Conservation (phyloP, 2,113 vertebrate species). For the Xenotilapia leptura region DNA sequence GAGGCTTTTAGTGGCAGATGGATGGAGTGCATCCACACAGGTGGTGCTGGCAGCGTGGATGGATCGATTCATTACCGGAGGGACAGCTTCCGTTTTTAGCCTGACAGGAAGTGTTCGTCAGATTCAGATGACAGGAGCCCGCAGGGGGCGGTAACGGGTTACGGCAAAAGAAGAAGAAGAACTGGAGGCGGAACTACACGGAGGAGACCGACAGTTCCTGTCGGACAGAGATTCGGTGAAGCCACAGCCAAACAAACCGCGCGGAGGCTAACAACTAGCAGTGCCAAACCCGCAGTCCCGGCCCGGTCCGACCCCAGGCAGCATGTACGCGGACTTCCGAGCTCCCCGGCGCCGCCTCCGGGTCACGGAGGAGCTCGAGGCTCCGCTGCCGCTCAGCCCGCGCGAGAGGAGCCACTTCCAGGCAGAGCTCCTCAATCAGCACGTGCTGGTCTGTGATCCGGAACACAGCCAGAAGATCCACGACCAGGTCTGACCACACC, state of each 20-base stretch:
- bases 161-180: neutral
- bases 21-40: neutral
- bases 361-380: constrained; percentile 73
- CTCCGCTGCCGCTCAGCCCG: constrained; percentile 71
- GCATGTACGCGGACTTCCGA: constrained; percentile 75
- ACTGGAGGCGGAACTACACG: neutral
- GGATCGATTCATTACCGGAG: neutral
- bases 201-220: neutral
- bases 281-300: neutral
- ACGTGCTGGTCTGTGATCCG: constrained; percentile 74
- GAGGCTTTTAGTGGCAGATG: neutral
- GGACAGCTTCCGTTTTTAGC: neutral
- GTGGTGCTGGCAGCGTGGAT: neutral
- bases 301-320: too few relatives aligned
- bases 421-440: constrained; percentile 80
- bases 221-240: neutral
- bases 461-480: constrained; percentile 81
- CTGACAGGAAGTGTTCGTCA: neutral
- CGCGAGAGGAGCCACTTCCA: constrained; percentile 37
- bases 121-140: neutral
- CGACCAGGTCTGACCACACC: constrained; percentile 66
- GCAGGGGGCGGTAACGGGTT: neutral
- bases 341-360: constrained; percentile 79
- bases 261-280: neutral
- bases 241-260: neutral